Conservation (phyloP, 2,113 vertebrate species). For the Rhodinocichla rosea region DNA sequence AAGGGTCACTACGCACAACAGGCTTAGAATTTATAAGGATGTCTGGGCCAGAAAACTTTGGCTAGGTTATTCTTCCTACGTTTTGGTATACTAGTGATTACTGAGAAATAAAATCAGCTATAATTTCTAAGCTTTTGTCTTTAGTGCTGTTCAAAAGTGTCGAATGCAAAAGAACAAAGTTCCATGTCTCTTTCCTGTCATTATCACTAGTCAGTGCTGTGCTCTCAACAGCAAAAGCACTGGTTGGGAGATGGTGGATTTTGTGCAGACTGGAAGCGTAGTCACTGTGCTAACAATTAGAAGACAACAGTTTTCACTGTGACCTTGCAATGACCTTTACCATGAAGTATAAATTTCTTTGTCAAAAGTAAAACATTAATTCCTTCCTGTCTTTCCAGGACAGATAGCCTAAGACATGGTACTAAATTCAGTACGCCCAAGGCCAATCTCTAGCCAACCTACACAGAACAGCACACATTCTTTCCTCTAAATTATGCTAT, state of each 20-base stretch:
- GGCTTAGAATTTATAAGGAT: not conserved
- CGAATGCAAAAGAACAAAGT: not conserved
- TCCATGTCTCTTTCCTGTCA: not conserved
- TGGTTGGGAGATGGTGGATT: not conserved
- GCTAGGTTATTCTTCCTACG: not conserved
- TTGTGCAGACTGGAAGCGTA: not conserved
- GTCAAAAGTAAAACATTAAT: not conserved
- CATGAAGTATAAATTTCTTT: not conserved
- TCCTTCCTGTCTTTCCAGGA: not conserved
- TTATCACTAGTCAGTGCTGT: not conserved
- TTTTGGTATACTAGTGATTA: conserved; percentile 9
- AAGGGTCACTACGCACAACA: not conserved
- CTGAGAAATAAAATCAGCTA: not conserved
- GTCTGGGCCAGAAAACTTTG: not conserved
- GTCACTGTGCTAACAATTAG: not conserved
- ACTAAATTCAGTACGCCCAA: not conserved
- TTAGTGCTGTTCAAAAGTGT: not conserved
- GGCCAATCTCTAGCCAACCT: not conserved
- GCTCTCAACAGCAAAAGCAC: not conserved
- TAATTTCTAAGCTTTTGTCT: not conserved
- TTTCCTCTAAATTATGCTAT: not conserved
- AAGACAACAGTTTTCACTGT: not conserved
- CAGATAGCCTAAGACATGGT: not conserved
- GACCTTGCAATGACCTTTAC: not conserved
- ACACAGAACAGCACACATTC: not conserved